These are phyloP conservation scores for Cossypha heuglini DNA, from an alignment of 2,797 vertebrate genomes.

Conservation along the genomic window DNA sequence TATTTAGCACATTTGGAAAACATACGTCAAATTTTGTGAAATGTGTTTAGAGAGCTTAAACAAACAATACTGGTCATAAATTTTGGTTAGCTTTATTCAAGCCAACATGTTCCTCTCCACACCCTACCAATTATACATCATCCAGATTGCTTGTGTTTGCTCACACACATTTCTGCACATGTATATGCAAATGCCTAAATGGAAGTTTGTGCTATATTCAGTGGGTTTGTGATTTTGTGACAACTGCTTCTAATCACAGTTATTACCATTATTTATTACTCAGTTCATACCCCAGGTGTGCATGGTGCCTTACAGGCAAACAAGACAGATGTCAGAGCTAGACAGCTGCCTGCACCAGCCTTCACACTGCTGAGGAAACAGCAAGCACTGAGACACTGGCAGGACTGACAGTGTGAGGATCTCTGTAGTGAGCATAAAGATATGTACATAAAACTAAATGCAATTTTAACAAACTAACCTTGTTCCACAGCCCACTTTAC, in stretches of 20 bases:
- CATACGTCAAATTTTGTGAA: not conserved
- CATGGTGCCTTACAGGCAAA: not conserved
- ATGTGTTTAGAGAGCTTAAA: not conserved
- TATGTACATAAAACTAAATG: not conserved
- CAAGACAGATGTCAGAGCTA: not conserved
- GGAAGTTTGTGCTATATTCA: not conserved
- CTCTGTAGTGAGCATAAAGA: not conserved
- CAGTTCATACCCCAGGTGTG: not conserved
- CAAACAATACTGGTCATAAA: not conserved
- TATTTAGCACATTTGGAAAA: not conserved
- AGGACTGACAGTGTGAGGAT: rapidly evolving
- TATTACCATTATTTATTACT: not conserved
- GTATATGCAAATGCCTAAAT: not conserved
- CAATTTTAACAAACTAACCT: not conserved
- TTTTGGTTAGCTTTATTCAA: not conserved
- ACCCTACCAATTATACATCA: not conserved
- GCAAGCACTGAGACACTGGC: not conserved
- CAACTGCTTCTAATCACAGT: not conserved
- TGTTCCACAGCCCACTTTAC: not conserved
- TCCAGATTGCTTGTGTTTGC: not conserved
- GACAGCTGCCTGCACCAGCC: not conserved
- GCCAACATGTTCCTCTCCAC: not conserved
- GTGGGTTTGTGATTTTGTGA: not conserved
- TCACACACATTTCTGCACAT: not conserved
- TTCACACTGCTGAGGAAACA: not conserved